Base-by-base conservation (phyloP, 2,113 vertebrate genomes). In the Cyanoramphus novaezelandiae region DNA sequence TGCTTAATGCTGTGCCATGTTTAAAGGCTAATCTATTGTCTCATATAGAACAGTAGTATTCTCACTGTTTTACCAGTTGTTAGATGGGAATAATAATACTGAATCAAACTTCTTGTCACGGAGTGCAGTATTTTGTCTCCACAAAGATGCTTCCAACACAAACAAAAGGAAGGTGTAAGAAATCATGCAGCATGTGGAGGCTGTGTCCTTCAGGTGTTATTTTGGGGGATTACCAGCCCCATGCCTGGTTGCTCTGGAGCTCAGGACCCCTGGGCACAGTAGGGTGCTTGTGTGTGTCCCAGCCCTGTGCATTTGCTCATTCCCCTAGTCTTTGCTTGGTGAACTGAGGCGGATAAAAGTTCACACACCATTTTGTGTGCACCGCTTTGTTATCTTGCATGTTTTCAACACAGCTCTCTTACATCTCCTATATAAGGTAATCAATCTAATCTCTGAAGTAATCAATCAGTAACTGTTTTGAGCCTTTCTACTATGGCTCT, bases 341-440 rank as follows among this genome's bases (percentile, higher is more conserved):
- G 41, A 65, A 49, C 37, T 46, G 29, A 75, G 62, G 10, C 49
- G 12, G 27, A 68, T 17, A 13, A 10, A 67, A 20, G 35, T 17
- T 63, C 49, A 17, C 21, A 17, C 20, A 7, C 11, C 4, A 0
- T 44, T 80, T 35, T n/a, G 24, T 0, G 0, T 0, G 1, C 24
- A 14, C 4, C 6, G 7, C 37, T 49, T 1, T 20, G 0, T 50
- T 33, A n/a, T 41, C 68, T 68, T 41, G 49, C 24, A 4, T 23
- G n/a, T 69, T 72, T 84, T 55, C 35, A 74, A 17, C 4, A 24
- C 15, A 25, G 29, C 35, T 57, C 16, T 60, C 49, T 49, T 11
- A 29, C 43, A 33, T 62, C 14, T 83, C 23, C 14, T 33, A 8
- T 49, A 17, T 69, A 20, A 67, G 25, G 27, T 49, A 62, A 79